phyloP scores from a whole-genome alignment of 2,113 vertebrate genomes.

The Kryptolebias marmoratus region DNA sequence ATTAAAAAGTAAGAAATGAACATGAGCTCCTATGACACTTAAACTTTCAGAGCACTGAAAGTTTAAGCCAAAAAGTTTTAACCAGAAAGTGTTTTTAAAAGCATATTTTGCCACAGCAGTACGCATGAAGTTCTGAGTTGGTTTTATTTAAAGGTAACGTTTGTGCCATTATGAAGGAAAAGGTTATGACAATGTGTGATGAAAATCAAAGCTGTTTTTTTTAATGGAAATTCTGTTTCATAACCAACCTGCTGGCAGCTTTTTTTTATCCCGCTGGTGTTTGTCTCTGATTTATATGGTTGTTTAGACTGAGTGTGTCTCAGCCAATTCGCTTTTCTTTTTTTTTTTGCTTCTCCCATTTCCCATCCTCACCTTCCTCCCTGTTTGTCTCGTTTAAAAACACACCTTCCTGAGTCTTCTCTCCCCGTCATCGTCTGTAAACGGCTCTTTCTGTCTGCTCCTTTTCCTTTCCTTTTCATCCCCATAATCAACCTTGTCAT shows the following conservation, averaged over 20 bases:
- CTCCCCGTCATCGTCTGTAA: neutral
- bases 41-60: neutral
- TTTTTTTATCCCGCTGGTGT: neutral
- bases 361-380: constrained; percentile 15
- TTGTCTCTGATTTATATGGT: neutral
- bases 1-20: neutral
- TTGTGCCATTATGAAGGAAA: neutral
- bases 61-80: neutral
- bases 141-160: neutral
- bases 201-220: neutral
- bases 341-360: constrained; percentile 8
- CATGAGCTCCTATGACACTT: neutral
- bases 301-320: constrained; percentile 4
- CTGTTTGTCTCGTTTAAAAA: constrained; percentile 13
- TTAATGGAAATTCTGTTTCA: constrained; percentile 9
- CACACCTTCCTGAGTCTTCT: neutral
- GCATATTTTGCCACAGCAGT: neutral
- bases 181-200: neutral
- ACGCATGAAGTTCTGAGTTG: neutral
- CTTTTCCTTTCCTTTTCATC: constrained; percentile 30
- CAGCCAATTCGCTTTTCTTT: neutral
- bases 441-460: constrained; percentile 4
- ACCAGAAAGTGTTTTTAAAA: neutral
- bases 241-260: constrained; percentile 1
- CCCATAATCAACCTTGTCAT: constrained; percentile 37